These are phyloP conservation scores for Dryococelus australis DNA, from an alignment of 2,888 invertebrate species.

Conservation along the genomic window DNA sequence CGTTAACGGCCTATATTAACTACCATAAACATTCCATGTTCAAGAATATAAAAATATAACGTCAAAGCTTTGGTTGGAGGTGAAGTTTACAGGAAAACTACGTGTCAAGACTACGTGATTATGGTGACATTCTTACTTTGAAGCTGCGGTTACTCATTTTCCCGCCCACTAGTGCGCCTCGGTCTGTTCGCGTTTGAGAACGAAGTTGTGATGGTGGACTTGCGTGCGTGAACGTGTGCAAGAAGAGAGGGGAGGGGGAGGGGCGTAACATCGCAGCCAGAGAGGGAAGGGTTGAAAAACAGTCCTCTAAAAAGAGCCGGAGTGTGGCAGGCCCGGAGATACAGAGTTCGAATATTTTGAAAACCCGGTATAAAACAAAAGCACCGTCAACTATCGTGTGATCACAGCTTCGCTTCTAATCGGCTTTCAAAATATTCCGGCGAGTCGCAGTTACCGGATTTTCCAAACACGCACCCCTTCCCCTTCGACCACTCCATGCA, in stretches of 20 bases:
- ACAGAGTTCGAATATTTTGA: constrained; percentile 26
- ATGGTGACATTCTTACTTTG: too few species aligned
- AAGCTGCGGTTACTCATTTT: too few species aligned
- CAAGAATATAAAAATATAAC: too few species aligned
- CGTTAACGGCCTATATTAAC: too few species aligned
- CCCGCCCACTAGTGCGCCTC: not conserved
- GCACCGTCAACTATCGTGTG: constrained; percentile 36
- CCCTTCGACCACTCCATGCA: not conserved
- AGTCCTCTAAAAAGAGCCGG: not conserved
- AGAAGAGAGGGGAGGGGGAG: too few species aligned
- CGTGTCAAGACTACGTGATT: too few species aligned
- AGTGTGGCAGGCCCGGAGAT: not conserved
- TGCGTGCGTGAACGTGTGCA: not conserved
- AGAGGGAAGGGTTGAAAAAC: not conserved
- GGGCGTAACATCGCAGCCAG: not conserved
- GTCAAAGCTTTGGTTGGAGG: too few species aligned
- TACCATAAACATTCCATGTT: too few species aligned
- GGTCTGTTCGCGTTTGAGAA: not conserved
- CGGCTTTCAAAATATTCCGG: constrained; percentile 39
- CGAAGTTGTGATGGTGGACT: not conserved
- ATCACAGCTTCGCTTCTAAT: constrained; percentile 41
- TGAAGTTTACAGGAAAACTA: too few species aligned
- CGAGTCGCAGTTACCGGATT: constrained; percentile 18
- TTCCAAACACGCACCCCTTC: not conserved
- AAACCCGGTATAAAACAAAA: constrained; percentile 29